Evolutionary conservation across 2,797 vertebrate species (phyloP).

Genomic region (Acipenser oxyrinchus): DNA sequence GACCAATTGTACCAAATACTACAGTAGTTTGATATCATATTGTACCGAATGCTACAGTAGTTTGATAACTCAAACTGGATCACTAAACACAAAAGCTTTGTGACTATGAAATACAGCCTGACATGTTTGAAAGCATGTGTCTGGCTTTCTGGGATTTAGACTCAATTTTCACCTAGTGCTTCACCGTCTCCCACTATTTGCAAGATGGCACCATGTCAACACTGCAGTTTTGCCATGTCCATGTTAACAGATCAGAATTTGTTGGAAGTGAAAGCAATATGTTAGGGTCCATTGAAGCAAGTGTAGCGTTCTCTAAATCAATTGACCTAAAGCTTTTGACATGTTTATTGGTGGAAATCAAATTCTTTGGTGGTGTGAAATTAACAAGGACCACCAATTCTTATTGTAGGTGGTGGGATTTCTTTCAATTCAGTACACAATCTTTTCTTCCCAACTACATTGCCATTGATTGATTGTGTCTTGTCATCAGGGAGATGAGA

Average conservation of each 20-base stretch:
- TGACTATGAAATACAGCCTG: conserved; percentile 18
- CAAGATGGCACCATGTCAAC: conserved; percentile 23
- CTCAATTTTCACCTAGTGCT: conserved; percentile 46
- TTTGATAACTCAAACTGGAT: no score
- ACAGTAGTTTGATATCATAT: no score
- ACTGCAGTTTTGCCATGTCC: conserved; percentile 13
- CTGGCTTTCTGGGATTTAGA: conserved; percentile 34
- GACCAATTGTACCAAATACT: no score
- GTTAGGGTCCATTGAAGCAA: conserved; percentile 23
- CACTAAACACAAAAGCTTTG: no score
- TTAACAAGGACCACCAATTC: conserved; percentile 13
- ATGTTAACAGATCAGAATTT: conserved; percentile 29
- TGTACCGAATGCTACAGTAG: no score
- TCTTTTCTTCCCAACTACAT: background rate
- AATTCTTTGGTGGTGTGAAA: conserved; percentile 39
- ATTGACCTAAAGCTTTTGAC: conserved; percentile 26
- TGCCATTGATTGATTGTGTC: conserved; percentile 1
- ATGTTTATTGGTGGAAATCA: conserved; percentile 23
- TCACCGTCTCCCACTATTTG: conserved; percentile 31
- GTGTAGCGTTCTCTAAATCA: conserved; percentile 14
- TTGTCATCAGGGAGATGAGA: conserved; percentile 7
- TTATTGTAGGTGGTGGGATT: background rate
- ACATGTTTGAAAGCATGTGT: conserved; percentile 27
- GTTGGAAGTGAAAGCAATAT: conserved; percentile 28
- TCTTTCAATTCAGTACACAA: conserved; percentile 5